These are phyloP conservation scores for Eurypyga helias DNA, from an alignment of 2,113 vertebrate species.

Conservation along the genomic window DNA sequence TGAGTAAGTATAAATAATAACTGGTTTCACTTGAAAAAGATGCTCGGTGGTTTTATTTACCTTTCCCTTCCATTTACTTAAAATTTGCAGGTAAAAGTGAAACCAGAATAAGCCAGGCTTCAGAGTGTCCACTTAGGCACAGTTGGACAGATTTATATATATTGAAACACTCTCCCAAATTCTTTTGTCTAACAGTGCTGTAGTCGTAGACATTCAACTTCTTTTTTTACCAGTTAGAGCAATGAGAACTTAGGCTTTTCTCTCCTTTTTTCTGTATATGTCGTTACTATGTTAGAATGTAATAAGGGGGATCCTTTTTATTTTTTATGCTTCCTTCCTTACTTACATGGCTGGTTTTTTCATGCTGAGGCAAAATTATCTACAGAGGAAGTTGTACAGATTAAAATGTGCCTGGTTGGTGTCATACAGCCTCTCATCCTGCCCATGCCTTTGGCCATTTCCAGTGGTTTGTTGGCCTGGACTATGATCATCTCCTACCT, in stretches of 20 bases:
- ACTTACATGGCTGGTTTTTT: no score
- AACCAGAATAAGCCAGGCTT: neutral
- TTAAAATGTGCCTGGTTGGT: neutral
- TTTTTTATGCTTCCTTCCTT: neutral
- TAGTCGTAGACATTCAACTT: neutral
- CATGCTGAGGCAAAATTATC: neutral
- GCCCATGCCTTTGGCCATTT: neutral
- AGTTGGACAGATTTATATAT: neutral
- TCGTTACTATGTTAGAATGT: neutral
- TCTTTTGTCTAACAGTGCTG: neutral
- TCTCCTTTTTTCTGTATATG: neutral
- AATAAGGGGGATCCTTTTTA: neutral
- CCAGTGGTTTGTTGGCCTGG: neutral
- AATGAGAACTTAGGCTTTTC: neutral
- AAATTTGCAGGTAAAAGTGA: neutral
- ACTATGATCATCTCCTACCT: neutral
- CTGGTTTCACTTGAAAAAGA: neutral
- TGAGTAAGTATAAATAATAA: slow-evolving; percentile 85
- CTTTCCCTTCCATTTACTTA: neutral
- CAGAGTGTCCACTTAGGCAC: neutral
- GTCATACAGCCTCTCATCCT: neutral
- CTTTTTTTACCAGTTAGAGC: neutral
- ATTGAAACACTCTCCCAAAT: neutral
- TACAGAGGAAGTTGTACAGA: neutral
- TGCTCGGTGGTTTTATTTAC: neutral